Evolutionary conservation across 2,888 invertebrate genomes (phyloP).

Genomic region (Hirtodrosophila confusa): DNA sequence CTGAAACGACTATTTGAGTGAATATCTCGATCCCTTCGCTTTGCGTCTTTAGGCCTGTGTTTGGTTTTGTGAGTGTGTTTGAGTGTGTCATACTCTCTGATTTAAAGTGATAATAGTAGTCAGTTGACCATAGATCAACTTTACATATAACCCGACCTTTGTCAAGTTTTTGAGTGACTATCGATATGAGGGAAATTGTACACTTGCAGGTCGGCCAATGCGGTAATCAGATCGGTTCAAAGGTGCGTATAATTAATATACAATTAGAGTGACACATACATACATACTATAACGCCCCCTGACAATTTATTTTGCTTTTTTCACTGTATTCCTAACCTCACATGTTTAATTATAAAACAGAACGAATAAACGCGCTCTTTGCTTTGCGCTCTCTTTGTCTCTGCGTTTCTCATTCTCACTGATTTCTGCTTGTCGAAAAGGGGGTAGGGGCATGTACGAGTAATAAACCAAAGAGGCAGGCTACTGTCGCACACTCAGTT

Average conservation of each 20-base stretch:
- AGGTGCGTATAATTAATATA: constrained; percentile 86
- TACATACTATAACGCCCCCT: constrained; percentile 10
- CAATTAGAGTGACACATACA: constrained; percentile 18
- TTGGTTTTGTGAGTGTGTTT: constrained; percentile 20
- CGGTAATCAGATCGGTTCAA: constrained; percentile 96
- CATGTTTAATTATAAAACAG: constrained; percentile 79
- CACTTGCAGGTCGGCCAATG: constrained; percentile 96
- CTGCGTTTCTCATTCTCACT: constrained; percentile 28
- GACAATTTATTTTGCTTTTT: constrained; percentile 25
- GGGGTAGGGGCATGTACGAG: constrained; percentile 8
- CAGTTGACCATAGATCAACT: constrained; percentile 27
- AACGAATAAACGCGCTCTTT: constrained; percentile 48
- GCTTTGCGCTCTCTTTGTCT: constrained; percentile 15
- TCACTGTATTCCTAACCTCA: constrained; percentile 71
- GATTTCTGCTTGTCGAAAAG: constrained; percentile 13
- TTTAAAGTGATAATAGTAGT: constrained; percentile 16
- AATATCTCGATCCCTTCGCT: constrained; percentile 11
- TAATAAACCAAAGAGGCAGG: constrained; percentile 10
- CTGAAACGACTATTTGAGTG: constrained; percentile 25
- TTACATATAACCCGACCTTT: constrained; percentile 41
- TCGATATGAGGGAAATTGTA: constrained; percentile 94
- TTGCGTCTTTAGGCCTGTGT: constrained; percentile 9
- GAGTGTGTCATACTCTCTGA: constrained; percentile 25
- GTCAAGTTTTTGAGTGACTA: constrained; percentile 22
- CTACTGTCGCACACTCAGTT: constrained; percentile 14